Base-by-base conservation (phyloP, 2,888 invertebrate species). In the Metacarcinus magister region DNA sequence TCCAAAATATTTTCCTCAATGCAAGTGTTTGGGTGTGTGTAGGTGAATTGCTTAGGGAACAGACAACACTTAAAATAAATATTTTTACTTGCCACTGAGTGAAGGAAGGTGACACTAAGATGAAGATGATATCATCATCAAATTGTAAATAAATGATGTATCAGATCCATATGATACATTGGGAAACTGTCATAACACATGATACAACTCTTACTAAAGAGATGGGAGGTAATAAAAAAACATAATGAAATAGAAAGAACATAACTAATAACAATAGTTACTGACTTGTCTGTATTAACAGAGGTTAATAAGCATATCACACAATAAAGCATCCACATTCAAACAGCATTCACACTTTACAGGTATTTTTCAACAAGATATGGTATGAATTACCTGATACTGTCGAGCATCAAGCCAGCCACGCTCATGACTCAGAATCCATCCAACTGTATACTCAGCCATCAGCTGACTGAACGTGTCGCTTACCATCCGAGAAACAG, bases 391-490 rank as follows among this genome's bases (percentile, higher is more conserved):
- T 67, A 97, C 97, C 97, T 98, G 98, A 97, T 98, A 97, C 89
- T 97, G 97, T 43, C 97, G 97, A 48, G 98, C 97, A 19, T 97
- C 96, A 95, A 97, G 97, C 93, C 98, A 97, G 97, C 97, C 97
- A 93, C 98, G 97, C 97, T 98, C 98, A 94, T 97, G 97, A 97
- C 98, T 98, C 23, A 98, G 97, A 96, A 98, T 98, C 90, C 97
- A 97, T 13, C 98, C 97, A 54, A 98, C 97, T 2, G 98, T 98
- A 97, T 98, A 98, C 97, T 98, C 98, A 0, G 98, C 97, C 98
- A 98, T 98, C 43, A 98, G 97, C 67, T 97, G 97, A 43, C 96
- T 93, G 95, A 97, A 97, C 48, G 87, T n/a, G 2, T 95, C 92
- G 16, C 67, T 82, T 16, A 89, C 95, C 96, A 97, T 60, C 23